phyloP scores from a whole-genome alignment of 2,113 vertebrate genomes.

The Entelurus aequoreus region DNA sequence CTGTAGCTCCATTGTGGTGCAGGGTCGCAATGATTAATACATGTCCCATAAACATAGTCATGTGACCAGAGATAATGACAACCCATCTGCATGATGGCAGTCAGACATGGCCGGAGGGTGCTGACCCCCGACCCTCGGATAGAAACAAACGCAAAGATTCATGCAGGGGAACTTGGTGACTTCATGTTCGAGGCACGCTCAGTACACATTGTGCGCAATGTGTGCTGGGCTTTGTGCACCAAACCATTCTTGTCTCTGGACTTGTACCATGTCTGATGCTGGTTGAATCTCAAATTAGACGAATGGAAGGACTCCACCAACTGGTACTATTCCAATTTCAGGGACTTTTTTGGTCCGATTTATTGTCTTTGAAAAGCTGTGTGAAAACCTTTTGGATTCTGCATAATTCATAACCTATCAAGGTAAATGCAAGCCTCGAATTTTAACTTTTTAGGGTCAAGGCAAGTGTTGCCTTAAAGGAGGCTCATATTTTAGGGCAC shows the following conservation, averaged over 20 bases:
- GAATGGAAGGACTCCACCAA: constrained; percentile 17
- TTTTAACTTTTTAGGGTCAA: too few relatives aligned
- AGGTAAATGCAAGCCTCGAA: too few relatives aligned
- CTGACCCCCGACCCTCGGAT: constrained; percentile 48
- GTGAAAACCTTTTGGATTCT: too few relatives aligned
- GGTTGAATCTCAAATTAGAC: constrained; percentile 20
- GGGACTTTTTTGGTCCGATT: background rate
- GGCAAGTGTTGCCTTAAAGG: too few relatives aligned
- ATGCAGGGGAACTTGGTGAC: constrained; percentile 36
- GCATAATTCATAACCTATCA: too few relatives aligned
- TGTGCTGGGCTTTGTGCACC: background rate
- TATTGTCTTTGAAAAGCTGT: too few relatives aligned
- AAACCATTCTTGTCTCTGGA: background rate
- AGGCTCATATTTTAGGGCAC: too few relatives aligned
- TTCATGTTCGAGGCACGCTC: background rate
- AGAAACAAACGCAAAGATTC: constrained; percentile 37
- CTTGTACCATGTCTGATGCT: constrained; percentile 6
- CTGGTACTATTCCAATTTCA: constrained; percentile 21
- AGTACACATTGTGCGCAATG: background rate
- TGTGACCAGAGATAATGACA: constrained; percentile 65
- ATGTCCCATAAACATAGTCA: constrained; percentile 48
- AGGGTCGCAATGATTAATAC: constrained; percentile 29
- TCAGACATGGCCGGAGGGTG: constrained; percentile 52
- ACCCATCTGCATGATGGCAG: constrained; percentile 55
- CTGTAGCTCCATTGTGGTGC: constrained; percentile 43